Evolutionary conservation across 2,888 invertebrate genomes (phyloP), one percentile per base, ranked within the genome.

Genomic region (Mesorhabditis belari): DNA sequence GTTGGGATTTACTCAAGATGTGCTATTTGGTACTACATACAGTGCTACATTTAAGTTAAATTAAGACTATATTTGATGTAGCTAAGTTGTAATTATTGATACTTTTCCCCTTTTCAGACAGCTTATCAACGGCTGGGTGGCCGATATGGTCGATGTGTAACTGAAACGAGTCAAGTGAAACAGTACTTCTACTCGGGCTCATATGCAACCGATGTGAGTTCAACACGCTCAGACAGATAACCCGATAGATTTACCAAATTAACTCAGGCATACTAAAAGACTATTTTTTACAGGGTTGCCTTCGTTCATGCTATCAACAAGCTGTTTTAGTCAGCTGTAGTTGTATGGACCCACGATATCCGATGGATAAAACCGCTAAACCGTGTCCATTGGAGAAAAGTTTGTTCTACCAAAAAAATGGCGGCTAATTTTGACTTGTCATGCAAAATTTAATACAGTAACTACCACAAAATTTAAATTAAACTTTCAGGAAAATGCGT

Each of bases 271-370:
- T n/a, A n/a, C n/a, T n/a, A n/a, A n/a, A n/a, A n/a, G n/a, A n/a
- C n/a, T n/a, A n/a, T n/a, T n/a, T n/a, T 57, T 24, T 58, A 23
- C 51, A 73, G 74, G 73, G 71, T 6, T 75, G 75, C 50, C 58
- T 72, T 6, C 64, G 73, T n/a, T 69, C 72, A 4, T 75, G 74
- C 55, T 74, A 74, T 28, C 74, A 74, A 62, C 67, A 69, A 28
- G 56, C 57, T 35, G 66, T 74, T 9, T 24, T 59, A 25, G 6
- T 54, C 29, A 57, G 35, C 0, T 75, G 75, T 50, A 63, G 54
- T 5, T 75, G 75, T 50, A 72, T 72, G 71, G 75, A 75, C 50
- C 75, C 75, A 1, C 57, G 75, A 25, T 75, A 75, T 25, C 70
- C 68, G 0, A 59, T 59, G 57, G 66, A 66, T 9, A 50, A 49